Percentiles rank a stretch among this genome's conserved stretches.
Conservation (phyloP, 2,797 vertebrate species). For the Leptoclinus maculatus region DNA sequence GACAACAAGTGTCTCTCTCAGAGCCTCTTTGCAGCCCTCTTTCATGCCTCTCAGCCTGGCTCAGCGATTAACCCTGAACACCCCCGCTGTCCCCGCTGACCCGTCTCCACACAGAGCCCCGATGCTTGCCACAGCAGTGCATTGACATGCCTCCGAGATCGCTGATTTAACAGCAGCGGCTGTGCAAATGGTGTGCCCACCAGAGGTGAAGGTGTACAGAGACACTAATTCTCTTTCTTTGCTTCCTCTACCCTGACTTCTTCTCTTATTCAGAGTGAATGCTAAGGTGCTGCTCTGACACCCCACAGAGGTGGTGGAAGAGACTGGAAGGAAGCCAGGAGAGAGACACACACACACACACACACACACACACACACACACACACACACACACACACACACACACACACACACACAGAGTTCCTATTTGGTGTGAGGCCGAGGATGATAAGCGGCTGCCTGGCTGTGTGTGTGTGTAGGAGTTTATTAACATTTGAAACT, state of each 20-base stretch:
- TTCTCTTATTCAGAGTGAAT: conserved; percentile 34
- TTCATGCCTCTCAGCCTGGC: conserved; percentile 81
- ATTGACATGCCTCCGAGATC: conserved; percentile 67
- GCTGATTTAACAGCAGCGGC: conserved; percentile 80
- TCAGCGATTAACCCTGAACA: conserved; percentile 80
- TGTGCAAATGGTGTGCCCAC: conserved; percentile 63
- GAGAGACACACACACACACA: conserved; percentile 10
- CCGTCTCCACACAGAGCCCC: conserved; percentile 54
- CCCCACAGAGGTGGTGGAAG: conserved; percentile 35
- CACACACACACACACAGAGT: background rate
- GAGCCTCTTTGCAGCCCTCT: conserved; percentile 77
- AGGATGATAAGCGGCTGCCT: conserved; percentile 47
- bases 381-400: no score
- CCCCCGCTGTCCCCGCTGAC: conserved; percentile 61
- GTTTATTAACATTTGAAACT: conserved; percentile 75
- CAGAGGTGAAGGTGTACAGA: conserved; percentile 50
- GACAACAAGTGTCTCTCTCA: conserved; percentile 74
- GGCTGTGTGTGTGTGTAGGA: conserved; percentile 73
- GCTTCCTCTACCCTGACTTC: conserved; percentile 21
- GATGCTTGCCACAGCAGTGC: conserved; percentile 53
- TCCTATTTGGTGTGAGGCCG: conserved; percentile 34
- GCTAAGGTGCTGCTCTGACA: conserved; percentile 32
- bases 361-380: no score
- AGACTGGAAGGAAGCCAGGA: conserved; percentile 27
- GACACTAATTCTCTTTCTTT: conserved; percentile 34